Evolutionary conservation across 2,113 vertebrate genomes (phyloP).

Genomic region (Rhabdornis inornatus): DNA sequence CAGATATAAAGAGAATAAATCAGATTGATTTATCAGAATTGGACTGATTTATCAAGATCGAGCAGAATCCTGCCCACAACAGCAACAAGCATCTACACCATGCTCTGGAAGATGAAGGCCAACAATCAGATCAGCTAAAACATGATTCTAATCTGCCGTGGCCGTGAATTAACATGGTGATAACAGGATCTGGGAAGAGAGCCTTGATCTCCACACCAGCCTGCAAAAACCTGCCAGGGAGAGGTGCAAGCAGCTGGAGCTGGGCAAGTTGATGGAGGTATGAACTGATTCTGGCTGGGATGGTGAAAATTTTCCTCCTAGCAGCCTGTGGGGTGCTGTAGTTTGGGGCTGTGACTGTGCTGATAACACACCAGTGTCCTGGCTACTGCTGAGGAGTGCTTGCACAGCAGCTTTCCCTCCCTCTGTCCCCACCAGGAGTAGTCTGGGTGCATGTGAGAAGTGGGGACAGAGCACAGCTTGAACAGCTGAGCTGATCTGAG

Average conservation of each 20-base stretch:
- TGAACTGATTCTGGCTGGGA: neutral
- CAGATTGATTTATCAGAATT: neutral
- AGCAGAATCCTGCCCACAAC: neutral
- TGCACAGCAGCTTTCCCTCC: neutral
- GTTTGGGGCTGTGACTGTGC: neutral
- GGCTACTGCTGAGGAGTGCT: neutral
- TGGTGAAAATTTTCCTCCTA: neutral
- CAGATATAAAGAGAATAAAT: neutral
- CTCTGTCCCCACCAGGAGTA: neutral
- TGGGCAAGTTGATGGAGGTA: neutral
- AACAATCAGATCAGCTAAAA: neutral
- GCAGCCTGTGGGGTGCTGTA: neutral
- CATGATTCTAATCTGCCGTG: neutral
- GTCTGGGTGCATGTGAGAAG: neutral
- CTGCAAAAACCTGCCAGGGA: neutral
- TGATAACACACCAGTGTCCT: neutral
- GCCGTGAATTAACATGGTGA: neutral
- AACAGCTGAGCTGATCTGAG: neutral
- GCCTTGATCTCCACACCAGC: neutral
- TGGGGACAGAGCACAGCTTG: neutral
- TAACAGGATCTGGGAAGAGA: neutral
- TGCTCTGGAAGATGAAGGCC: neutral
- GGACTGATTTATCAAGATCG: neutral
- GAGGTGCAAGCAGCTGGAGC: neutral
- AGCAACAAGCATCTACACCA: neutral